Evolutionary conservation across 2,113 vertebrate species (phyloP), one percentile per base, ranked within the genome.

Genomic region (Trinectes maculatus): DNA sequence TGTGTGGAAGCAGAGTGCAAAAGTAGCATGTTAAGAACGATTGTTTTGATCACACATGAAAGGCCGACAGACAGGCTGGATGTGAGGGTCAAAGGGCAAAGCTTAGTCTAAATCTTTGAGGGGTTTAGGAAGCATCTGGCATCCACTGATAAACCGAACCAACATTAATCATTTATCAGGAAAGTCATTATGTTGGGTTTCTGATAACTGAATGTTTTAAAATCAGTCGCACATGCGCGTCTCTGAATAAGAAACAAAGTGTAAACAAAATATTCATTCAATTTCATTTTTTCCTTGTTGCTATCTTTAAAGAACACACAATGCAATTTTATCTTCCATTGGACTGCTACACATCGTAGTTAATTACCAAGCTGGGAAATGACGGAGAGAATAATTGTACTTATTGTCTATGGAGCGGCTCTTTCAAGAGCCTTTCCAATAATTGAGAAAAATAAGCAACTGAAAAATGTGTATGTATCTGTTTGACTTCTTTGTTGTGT

Each of bases 401-500:
- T 56, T 77, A 71, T 67, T 83, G 82, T 85, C 70, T 55, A 33
- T 75, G 19, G 15, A 77, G 52, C 51, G 11, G 48, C 55, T 71
- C 66, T 83, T 82, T 72, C 53, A 80, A 79, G 57, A 77, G 42
- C 44, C 43, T 44, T 71, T 83, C 65, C 73, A 73, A 80, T 82
- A 60, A 85, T 40, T 74, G 69, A 81, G 58, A 54, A 78, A 82
- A 77, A 84, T 49, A 83, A 74, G 51, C 56, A 58, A 71, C 10
- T 44, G 13, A 52, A 48, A 56, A 74, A 64, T 74, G 59, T 76
- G 64, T 79, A 77, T 59, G 59, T 77, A 84, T 86, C 79, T 84
- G 66, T 80, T 85, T 84, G 72, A 75, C 65, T 77, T 83, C 70
- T 88, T 87, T 90, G 85, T 83, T 82, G 77, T 75, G 55, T 39